Base-by-base conservation (phyloP, 2,113 vertebrate genomes). In the Brachypteracias leptosomus region DNA sequence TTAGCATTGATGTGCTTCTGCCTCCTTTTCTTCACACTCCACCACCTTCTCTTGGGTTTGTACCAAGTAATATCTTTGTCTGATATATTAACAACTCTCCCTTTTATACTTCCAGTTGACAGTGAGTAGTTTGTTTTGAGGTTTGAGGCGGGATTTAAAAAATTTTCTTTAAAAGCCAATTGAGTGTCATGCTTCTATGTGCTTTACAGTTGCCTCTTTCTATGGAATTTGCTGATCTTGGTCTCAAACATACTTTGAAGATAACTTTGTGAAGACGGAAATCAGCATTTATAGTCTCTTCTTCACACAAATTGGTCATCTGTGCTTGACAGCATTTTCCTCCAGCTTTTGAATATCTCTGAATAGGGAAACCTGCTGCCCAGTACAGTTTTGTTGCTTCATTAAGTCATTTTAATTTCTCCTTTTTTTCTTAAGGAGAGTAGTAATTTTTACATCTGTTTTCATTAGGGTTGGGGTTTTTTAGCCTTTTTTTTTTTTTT, bases 171-270 rank as follows among this genome's bases (percentile, higher is more conserved):
- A 46, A 67, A 87, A 74, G 16, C 13, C 67, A 21, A 13, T 21
- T 1, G 2, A 66, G 22, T 26, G 24, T 51, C 0, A 1, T 16
- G 31, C 10, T 61, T 83, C 12, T 77, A 0, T 26, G 49, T 68
- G 26, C 74, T 70, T 57, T 20, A 33, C 49, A 47, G 40, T 46
- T 86, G 18, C 36, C n/a, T 49, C 24, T 35, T 80, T 44, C 15
- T 46, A 16, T 0, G 0, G 47, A 31, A 3, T 87, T 92, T 75
- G 29, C 36, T 73, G 8, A 28, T 66, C 19, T 33, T 11, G 3
- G 12, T 55, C 66, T 57, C 22, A 68, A 55, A 51, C 7, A 4
- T 52, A 35, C 17, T 65, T 82, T 63, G 78, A 85, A 67, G 58
- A 33, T 88, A 78, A 9, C 46, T 59, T 59, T 35, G 57, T 59